These are phyloP conservation scores for Ctenomys sociabilis DNA, from an alignment of 2,113 vertebrate species.

Conservation along the genomic window DNA sequence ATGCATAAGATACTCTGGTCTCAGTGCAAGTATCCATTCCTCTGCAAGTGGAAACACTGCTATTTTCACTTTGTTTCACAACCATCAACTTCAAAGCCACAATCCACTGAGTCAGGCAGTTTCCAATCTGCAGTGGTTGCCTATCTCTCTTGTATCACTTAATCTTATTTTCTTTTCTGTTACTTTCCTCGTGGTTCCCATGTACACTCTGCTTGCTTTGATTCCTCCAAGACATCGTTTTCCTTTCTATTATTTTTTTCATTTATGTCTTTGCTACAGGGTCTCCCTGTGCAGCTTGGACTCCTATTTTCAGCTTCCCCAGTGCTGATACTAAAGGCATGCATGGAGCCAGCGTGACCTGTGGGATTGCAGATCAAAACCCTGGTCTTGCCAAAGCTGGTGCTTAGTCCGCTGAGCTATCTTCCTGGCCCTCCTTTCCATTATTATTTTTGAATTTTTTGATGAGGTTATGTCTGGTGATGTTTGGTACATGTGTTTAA, in stretches of 20 bases:
- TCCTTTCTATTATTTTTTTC: not conserved
- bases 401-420: too few relatives aligned
- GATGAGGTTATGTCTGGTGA: too few relatives aligned
- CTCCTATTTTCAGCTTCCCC: too few relatives aligned
- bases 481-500: not conserved
- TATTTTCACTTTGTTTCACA: not conserved
- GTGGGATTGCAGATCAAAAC: too few relatives aligned
- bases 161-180: not conserved
- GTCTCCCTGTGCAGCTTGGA: too few relatives aligned
- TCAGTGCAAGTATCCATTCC: not conserved
- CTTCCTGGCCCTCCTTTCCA: not conserved
- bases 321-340: too few relatives aligned
- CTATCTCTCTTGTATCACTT: not conserved
- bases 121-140: too few relatives aligned
- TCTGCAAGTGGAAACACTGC: not conserved
- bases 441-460: too few relatives aligned
- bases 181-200: not conserved
- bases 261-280: not conserved
- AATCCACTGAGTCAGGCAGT: not conserved
- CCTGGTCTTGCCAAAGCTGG: too few relatives aligned
- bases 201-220: not conserved
- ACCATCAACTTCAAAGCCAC: too few relatives aligned
- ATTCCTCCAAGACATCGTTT: not conserved
- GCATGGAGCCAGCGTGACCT: too few relatives aligned
- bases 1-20: not conserved